phyloP scores from a whole-genome alignment of 2,888 invertebrate species.

The Agrochola lota region DNA sequence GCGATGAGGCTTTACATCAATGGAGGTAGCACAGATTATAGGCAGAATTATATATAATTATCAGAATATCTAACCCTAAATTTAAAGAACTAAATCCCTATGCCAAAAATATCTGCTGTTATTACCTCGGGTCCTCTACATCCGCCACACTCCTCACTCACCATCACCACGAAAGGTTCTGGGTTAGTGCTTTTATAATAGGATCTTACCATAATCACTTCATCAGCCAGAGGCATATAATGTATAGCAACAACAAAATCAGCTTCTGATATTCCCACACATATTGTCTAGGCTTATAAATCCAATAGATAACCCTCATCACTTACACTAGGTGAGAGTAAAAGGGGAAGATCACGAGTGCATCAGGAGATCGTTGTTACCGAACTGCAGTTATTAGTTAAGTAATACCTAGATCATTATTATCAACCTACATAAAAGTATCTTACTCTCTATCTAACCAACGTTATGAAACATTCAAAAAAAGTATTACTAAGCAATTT shows the following conservation, averaged over 20 bases:
- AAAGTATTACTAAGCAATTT: slow-evolving; percentile 35
- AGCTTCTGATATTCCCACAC: background rate
- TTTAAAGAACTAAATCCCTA: background rate
- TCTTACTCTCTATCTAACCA: slow-evolving; percentile 6
- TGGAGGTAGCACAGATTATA: too few relatives aligned
- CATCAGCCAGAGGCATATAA: background rate
- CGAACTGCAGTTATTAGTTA: background rate
- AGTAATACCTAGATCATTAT: slow-evolving; percentile 7
- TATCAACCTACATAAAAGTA: slow-evolving; percentile 5
- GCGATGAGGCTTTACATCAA: background rate
- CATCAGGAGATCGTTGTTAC: slow-evolving; percentile 2
- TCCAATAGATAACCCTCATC: background rate
- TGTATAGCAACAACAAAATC: background rate
- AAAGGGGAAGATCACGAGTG: background rate
- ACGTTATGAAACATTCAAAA: slow-evolving; percentile 33
- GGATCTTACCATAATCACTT: background rate
- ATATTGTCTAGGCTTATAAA: background rate
- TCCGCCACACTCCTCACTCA: background rate
- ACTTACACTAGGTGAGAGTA: background rate
- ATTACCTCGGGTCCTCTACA: background rate
- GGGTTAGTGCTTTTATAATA: background rate
- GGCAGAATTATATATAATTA: too few relatives aligned
- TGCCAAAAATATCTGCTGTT: background rate
- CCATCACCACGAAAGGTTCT: background rate
- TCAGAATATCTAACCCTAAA: too few relatives aligned